These are phyloP conservation scores for Cabera pusaria DNA, from an alignment of 2,888 invertebrate genomes.

Conservation along the genomic window DNA sequence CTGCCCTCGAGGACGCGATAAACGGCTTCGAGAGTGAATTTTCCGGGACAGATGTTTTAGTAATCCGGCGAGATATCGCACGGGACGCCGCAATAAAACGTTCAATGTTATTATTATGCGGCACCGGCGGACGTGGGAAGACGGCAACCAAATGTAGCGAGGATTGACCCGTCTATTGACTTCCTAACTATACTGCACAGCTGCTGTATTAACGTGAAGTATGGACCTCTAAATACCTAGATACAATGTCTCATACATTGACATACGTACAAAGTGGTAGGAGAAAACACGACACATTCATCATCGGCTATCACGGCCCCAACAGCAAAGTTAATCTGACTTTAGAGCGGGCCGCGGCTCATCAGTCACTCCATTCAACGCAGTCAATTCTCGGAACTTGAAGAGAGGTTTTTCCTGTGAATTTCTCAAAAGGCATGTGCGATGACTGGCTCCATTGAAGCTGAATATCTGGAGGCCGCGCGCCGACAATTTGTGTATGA, in stretches of 20 bases:
- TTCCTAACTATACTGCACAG: no score
- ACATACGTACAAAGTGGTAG: no score
- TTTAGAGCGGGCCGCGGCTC: conserved; percentile 32
- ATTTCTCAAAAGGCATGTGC: conserved; percentile 46
- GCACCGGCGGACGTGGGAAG: no score
- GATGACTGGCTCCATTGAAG: conserved; percentile 69
- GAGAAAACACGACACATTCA: no score
- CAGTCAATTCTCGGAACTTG: conserved; percentile 37
- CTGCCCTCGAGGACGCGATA: conserved; percentile 73
- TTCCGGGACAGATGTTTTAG: conserved; percentile 82
- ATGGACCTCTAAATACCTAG: no score
- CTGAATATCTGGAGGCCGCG: conserved; percentile 50
- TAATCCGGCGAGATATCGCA: conserved; percentile 57
- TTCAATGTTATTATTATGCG: conserved; percentile 62
- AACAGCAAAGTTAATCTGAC: conserved; percentile 24
- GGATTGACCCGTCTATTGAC: no score
- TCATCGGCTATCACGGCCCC: not conserved
- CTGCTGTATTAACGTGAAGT: no score
- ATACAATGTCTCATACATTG: no score
- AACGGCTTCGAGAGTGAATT: conserved; percentile 75
- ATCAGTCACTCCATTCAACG: conserved; percentile 41
- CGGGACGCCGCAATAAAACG: conserved; percentile 62
- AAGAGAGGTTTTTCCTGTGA: conserved; percentile 45
- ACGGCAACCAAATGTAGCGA: no score
- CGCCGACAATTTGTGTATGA: conserved; percentile 64